Conservation (phyloP, 2,113 vertebrate species). For the Thryonomys swinderianus region DNA sequence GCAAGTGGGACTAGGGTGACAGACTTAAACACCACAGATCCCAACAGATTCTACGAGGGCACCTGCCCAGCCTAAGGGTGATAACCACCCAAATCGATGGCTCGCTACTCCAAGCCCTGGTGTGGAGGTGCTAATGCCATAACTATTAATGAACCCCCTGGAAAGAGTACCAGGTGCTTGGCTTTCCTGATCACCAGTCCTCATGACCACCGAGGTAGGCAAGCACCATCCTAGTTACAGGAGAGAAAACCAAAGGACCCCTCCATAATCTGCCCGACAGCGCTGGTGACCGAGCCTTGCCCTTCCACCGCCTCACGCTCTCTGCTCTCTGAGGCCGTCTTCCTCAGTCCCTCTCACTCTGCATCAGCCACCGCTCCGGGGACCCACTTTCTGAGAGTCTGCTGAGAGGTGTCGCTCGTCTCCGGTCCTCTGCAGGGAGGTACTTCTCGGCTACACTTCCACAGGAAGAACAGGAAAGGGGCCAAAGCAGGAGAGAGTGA, state of each 20-base stretch:
- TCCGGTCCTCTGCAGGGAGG: neutral
- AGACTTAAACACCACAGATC: accelerated
- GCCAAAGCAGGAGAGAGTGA: neutral
- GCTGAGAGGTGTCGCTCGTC: neutral
- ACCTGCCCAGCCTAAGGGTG: neutral
- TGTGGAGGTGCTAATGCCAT: neutral
- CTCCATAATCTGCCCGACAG: neutral
- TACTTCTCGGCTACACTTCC: neutral
- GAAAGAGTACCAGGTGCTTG: neutral
- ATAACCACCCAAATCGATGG: accelerated
- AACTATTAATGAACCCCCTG: too few species aligned
- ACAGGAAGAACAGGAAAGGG: slow-evolving; percentile 34
- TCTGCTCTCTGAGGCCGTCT: neutral
- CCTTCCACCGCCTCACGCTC: neutral
- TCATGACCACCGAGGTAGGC: neutral
- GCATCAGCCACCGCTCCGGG: neutral
- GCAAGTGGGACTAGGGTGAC: neutral
- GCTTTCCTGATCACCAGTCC: neutral
- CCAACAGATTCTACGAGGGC: neutral
- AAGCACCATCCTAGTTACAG: neutral
- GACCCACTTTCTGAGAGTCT: neutral
- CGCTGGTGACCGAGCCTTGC: neutral
- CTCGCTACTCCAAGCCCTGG: neutral
- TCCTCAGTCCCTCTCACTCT: neutral
- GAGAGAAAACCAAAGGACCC: neutral